Evolutionary conservation across 2,888 invertebrate genomes (phyloP), one percentile per base, ranked within the genome.

Genomic region (Chironomus riparius): DNA sequence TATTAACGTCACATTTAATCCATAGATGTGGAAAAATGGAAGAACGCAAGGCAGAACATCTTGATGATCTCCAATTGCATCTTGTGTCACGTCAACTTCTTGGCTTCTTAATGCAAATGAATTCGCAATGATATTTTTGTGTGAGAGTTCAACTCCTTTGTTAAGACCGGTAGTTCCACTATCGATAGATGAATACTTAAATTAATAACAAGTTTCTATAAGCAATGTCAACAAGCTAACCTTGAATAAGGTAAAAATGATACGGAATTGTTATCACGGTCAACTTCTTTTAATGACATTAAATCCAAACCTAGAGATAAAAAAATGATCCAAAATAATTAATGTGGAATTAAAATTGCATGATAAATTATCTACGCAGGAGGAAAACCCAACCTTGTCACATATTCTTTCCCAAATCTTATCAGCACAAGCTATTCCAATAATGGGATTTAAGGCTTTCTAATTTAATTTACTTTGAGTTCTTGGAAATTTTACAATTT

Each of bases 21-120:
- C 94, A 80, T 92, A 95, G 76, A 92, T 91, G 82, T 95, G 95
- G 83, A 90, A 94, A 83, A 93, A 89, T 1, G 95, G 95, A 72
- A 95, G 82, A 15, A 94, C 86, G 22, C 88, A 87, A 0, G 92
- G 88, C 2, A 89, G 78, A 0, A 89, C 83, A 76, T 91, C 91
- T 83, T 92, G 91, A 73, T 82, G 80, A 7, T 80, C 81, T 12
- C 83, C 88, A 2, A 78, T 79, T 21, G 80, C 78, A 38, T 78
- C 78, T 76, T 28, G n/a, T 28, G 76, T 38, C 15, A 76, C 2
- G 47, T 21, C 72, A n/a, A 21, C 15, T 12, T 70, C 68, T 0
- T 84, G 13, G 80, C 80, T 4, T 86, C 80, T 79, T 0, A 82
- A 50, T 78, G 82, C 82, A 56, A 82, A 82, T 68, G 82, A 81